phyloP scores from a whole-genome alignment of 2,888 invertebrate species.

The Diaphora mendica region DNA sequence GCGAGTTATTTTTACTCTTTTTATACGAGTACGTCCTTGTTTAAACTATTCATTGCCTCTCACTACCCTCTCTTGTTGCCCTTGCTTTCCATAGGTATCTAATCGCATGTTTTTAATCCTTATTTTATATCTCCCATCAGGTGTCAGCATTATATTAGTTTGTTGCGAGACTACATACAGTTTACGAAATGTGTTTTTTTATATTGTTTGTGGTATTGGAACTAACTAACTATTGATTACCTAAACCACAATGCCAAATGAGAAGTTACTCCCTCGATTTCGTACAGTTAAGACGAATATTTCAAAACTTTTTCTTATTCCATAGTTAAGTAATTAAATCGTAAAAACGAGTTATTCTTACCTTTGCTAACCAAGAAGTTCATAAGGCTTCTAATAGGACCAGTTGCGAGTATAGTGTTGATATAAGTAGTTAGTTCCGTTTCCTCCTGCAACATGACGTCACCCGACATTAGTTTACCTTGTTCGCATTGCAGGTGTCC shows the following conservation, averaged over 20 bases:
- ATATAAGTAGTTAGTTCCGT: conserved; percentile 90
- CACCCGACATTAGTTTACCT: conserved; percentile 60
- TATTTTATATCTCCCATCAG: too few species aligned
- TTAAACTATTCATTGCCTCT: too few species aligned
- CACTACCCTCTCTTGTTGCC: too few species aligned
- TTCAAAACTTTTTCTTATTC: too few species aligned
- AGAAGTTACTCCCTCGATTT: background rate
- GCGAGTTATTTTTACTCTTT: too few species aligned
- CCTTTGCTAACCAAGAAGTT: conserved; percentile 88
- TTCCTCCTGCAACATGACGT: conserved; percentile 85
- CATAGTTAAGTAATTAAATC: background rate
- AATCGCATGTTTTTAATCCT: too few species aligned
- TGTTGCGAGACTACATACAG: too few species aligned
- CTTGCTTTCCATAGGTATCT: too few species aligned
- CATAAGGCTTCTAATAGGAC: conserved; percentile 90
- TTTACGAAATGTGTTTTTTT: background rate
- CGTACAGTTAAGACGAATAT: background rate
- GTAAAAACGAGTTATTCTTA: conserved; percentile 50
- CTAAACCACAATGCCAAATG: background rate
- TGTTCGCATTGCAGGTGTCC: conserved; percentile 44
- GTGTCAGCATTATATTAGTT: too few species aligned
- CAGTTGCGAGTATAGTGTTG: conserved; percentile 89
- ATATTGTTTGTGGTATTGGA: background rate
- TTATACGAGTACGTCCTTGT: too few species aligned
- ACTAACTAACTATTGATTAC: background rate